Evolutionary conservation across 64 coral and sea anemone genomes (phyloP).

Genomic region (Catalaphyllia jardinei): DNA sequence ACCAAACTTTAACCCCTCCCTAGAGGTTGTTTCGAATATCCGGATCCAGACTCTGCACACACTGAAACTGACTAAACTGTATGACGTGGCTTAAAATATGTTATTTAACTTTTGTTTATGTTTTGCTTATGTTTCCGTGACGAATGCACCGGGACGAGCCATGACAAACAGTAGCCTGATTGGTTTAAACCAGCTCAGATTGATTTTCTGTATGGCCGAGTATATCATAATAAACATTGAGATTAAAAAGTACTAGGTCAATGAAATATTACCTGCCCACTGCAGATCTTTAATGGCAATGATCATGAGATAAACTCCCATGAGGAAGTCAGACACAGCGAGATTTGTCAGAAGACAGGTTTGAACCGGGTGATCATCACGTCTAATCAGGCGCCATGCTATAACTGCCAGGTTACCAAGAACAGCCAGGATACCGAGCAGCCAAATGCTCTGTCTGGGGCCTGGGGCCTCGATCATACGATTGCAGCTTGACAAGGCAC

Average conservation of each 20-base stretch:
- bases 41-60: no score
- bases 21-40: no score
- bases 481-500: constrained; percentile 9
- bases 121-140: no score
- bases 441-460: background rate
- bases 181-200: no score
- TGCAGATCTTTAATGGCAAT: constrained; percentile 5
- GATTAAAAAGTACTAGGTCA: background rate
- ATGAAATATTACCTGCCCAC: background rate
- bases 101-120: no score
- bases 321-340: constrained; percentile 18
- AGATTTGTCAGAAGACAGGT: constrained; percentile 27
- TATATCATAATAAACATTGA: no score
- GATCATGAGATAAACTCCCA: constrained; percentile 22
- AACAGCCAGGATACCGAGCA: constrained; percentile 10
- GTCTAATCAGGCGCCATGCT: constrained; percentile 23
- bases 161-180: no score
- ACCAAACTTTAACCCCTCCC: no score
- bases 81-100: no score
- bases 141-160: no score
- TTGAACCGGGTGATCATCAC: constrained; percentile 22
- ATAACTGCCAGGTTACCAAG: constrained; percentile 15
- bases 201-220: no score
- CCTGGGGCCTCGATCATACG: constrained; percentile 5
- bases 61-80: no score